phyloP scores from a whole-genome alignment of 2,888 invertebrate genomes.

The Pollenia angustigena region DNA sequence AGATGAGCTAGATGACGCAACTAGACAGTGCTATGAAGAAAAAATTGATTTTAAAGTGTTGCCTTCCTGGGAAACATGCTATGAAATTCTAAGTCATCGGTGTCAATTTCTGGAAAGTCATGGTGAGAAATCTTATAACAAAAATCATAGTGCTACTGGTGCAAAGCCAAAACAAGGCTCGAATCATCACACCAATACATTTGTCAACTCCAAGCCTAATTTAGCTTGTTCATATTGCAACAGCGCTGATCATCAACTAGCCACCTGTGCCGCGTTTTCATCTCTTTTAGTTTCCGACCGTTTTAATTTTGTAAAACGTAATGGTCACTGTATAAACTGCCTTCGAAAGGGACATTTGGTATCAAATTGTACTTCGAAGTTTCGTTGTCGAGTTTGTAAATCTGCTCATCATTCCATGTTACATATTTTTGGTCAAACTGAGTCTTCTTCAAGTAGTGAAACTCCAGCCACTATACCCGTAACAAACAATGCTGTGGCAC shows the following conservation, averaged over 20 bases:
- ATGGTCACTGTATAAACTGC: too few species aligned
- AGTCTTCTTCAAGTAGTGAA: neutral
- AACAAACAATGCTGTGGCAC: neutral
- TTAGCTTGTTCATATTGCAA: neutral
- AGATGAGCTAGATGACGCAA: slow-evolving; percentile 6
- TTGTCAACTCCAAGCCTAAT: neutral
- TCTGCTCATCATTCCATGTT: neutral
- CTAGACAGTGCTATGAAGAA: neutral
- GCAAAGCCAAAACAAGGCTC: neutral
- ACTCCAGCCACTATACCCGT: neutral
- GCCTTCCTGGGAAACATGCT: slow-evolving; percentile 46
- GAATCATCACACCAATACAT: neutral
- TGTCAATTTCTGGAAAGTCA: slow-evolving; percentile 49
- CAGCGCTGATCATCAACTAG: too few species aligned
- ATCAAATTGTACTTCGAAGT: slow-evolving; percentile 23
- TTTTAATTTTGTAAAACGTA: too few species aligned
- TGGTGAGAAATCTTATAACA: neutral
- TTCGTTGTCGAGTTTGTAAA: neutral
- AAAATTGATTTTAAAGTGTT: slow-evolving; percentile 39
- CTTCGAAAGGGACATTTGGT: too few species aligned
- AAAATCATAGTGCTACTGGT: neutral
- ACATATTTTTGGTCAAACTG: neutral
- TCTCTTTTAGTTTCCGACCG: too few species aligned
- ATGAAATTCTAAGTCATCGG: slow-evolving; percentile 38
- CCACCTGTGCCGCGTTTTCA: too few species aligned